phyloP scores from a whole-genome alignment of 2,113 vertebrate genomes.

The Epinephelus fuscoguttatus region DNA sequence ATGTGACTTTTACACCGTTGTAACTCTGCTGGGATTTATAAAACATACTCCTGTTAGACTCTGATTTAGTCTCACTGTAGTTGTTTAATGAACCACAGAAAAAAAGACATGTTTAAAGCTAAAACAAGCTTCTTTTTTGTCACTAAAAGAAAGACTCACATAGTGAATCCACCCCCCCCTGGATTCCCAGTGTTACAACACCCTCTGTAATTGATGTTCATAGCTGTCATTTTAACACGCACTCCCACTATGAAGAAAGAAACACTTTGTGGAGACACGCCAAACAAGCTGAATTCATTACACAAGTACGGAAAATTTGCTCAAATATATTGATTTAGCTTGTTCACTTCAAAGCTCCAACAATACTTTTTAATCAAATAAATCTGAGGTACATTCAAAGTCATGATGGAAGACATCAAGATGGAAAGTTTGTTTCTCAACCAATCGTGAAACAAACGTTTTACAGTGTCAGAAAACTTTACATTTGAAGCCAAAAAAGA shows the following conservation, averaged over 20 bases:
- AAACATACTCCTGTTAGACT: conserved; percentile 23
- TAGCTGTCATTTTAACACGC: conserved; percentile 49
- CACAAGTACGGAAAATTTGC: conserved; percentile 8
- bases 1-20: conserved; percentile 72
- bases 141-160: not conserved
- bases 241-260: conserved; percentile 25
- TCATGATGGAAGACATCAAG: conserved; percentile 43
- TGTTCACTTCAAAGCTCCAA: not conserved
- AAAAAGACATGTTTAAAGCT: not conserved
- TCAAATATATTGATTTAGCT: conserved; percentile 8
- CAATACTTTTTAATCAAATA: conserved; percentile 13
- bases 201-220: conserved; percentile 50
- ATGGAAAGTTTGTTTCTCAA: not conserved
- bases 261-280: conserved; percentile 14
- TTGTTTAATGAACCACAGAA: not conserved
- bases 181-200: conserved; percentile 41
- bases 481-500: conserved; percentile 29
- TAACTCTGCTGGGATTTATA: conserved; percentile 43
- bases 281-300: conserved; percentile 33
- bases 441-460: conserved; percentile 8
- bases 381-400: conserved; percentile 57
- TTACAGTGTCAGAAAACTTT: conserved; percentile 3
- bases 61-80: not conserved
- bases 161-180: conserved; percentile 24
- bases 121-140: not conserved